Evolutionary conservation across 2,113 vertebrate genomes (phyloP).

Genomic region (Collichthys lucidus): DNA sequence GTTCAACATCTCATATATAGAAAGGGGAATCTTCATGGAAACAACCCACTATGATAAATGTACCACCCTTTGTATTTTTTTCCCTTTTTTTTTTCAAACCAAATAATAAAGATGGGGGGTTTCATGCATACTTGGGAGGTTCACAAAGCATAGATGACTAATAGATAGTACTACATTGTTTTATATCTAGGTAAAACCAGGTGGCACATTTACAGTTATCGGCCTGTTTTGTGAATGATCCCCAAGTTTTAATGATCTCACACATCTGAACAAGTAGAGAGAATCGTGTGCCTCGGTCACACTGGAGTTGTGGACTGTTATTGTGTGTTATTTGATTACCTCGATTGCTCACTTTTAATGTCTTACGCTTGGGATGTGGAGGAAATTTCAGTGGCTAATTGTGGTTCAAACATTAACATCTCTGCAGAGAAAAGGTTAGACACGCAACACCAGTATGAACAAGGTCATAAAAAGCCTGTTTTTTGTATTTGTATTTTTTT

Average conservation of each 20-base stretch:
- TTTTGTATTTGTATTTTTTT: conserved; percentile 2
- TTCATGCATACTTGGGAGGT: conserved; percentile 79
- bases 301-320: conserved; percentile 58
- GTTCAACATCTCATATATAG: conserved; percentile 72
- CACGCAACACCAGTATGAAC: conserved; percentile 69
- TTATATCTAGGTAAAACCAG: conserved; percentile 69
- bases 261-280: conserved; percentile 48
- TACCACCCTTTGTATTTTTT: conserved; percentile 68
- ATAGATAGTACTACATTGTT: conserved; percentile 67
- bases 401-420: conserved; percentile 76
- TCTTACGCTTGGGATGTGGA: conserved; percentile 9
- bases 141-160: conserved; percentile 76
- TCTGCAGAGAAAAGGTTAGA: conserved; percentile 79
- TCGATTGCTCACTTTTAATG: background rate
- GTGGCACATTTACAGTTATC: conserved; percentile 76
- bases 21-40: conserved; percentile 71
- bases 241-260: conserved; percentile 58
- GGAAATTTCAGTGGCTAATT: conserved; percentile 53
- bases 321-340: conserved; percentile 10
- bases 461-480: conserved; percentile 55
- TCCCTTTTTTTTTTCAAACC: conserved; percentile 42
- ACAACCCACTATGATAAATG: conserved; percentile 80
- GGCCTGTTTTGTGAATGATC: conserved; percentile 73
- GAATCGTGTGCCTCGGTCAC: conserved; percentile 38
- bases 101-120: conserved; percentile 65